Base-by-base conservation (phyloP, 2,797 vertebrate species). In the Paratrypauchen microcephalus region DNA sequence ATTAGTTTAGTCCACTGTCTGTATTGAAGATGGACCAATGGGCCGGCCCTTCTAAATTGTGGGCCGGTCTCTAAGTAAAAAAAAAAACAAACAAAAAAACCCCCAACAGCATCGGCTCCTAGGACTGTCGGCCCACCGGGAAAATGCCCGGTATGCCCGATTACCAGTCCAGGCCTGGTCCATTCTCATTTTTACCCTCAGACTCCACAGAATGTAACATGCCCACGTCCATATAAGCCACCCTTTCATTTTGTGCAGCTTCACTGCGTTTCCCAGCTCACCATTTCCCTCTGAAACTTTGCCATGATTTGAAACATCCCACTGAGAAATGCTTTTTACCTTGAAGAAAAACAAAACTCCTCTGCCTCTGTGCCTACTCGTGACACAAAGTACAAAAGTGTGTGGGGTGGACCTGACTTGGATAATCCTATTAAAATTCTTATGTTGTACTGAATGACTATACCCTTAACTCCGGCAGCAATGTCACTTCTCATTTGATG, bases 351-450 rank as follows among this genome's bases (percentile, higher is more conserved):
- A 50, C 41, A 73, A 68, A 68, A 16, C 47, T 13, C 23, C 57
- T 78, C 70, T 77, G 45, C 71, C 65, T 54, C 18, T 8, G 5
- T 60, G 58, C 66, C 76, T 75, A 18, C 59, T n/a, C 30, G 8
- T 39, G 66, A 76, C 70, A 69, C 64, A 30, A 55, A 32, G 26
- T 66, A 15, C 21, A n/a, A 30, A 52, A 55, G 65, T 66, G 64
- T 23, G 65, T 54, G 65, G 28, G 56, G 61, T 60, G 70, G 28
- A 77, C 64, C 68, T 71, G 68, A 78, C 59, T 65, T 54, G 72
- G 61, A 69, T 77, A 78, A 85, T 84, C 72, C 78, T 69, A 78
- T 85, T 86, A 74, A 80, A 66, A 84, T 82, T 74, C 74, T 72
- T 65, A 70, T 73, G 71, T 82, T 81, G 70, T 79, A 71, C 71